Conservation (phyloP, 2,888 invertebrate species). For the Trachelus tabidus region DNA sequence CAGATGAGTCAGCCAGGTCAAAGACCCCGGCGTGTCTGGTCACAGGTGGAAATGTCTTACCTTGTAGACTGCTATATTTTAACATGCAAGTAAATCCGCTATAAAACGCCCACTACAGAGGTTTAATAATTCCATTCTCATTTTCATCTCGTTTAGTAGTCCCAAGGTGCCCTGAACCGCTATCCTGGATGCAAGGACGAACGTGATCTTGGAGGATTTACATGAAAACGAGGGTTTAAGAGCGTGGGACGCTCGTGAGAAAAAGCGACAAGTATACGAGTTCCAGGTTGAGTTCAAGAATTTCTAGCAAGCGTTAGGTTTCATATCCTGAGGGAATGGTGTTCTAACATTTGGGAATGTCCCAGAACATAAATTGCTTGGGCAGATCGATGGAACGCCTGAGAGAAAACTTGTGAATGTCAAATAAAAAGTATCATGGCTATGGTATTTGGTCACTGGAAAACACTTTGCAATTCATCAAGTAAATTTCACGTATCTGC, state of each 20-base stretch:
- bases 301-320: constrained; percentile 1
- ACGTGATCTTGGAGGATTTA: constrained; percentile 7
- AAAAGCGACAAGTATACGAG: neutral
- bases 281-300: constrained; percentile 10
- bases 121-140: neutral
- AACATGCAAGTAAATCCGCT: constrained; percentile 19
- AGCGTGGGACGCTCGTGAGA: neutral
- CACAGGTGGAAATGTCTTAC: constrained; percentile 18
- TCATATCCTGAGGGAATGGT: constrained; percentile 12
- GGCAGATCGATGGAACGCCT: constrained; percentile 9
- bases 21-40: constrained; percentile 15
- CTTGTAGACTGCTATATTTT: constrained; percentile 19
- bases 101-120: neutral
- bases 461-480: constrained; percentile 17
- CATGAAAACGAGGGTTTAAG: neutral
- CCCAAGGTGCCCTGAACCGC: constrained; percentile 18
- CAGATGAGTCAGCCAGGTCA: neutral
- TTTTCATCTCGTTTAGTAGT: constrained; percentile 10
- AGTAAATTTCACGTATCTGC: constrained; percentile 1
- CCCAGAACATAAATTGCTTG: constrained; percentile 5
- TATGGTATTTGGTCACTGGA: constrained; percentile 10
- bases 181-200: constrained; percentile 13
- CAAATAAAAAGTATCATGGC: constrained; percentile 19
- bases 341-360: neutral
- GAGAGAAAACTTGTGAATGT: constrained; percentile 16